A percentile compares a stretch with the other conserved stretches of the same genome.
These are phyloP conservation scores for Arenaria interpres DNA, from an alignment of 2,113 vertebrate species.

Conservation along the genomic window DNA sequence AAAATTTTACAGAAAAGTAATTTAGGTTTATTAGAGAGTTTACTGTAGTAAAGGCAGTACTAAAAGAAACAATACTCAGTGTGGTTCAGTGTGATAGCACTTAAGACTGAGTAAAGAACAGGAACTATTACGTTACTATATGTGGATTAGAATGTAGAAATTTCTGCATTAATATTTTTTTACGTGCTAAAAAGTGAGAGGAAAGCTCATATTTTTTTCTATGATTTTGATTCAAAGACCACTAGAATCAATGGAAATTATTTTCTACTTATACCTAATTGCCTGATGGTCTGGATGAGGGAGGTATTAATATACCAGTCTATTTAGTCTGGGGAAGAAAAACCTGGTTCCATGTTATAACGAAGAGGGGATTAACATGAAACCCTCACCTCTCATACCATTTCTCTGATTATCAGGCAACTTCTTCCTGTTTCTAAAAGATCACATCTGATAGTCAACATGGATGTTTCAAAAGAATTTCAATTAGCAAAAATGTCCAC, in stretches of 20 bases:
- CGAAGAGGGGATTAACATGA: not conserved
- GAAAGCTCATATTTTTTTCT: not conserved
- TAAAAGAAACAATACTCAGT: not conserved
- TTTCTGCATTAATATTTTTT: not conserved
- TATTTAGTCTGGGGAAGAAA: not conserved
- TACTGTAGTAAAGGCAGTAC: not conserved
- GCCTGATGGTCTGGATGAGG: not conserved
- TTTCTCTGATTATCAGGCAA: not conserved
- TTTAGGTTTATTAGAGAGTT: not conserved
- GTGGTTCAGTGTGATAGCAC: not conserved
- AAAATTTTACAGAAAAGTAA: not conserved
- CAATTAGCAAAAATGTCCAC: constrained; percentile 33
- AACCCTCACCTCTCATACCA: not conserved
- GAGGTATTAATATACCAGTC: not conserved
- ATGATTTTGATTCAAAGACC: not conserved
- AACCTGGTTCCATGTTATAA: not conserved
- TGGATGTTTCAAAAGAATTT: constrained; percentile 31
- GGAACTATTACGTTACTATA: not conserved
- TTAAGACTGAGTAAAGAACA: not conserved
- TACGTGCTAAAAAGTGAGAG: not conserved
- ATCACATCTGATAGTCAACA: not conserved
- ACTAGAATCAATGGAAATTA: not conserved
- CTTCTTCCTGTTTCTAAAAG: not conserved
- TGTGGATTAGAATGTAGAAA: not conserved
- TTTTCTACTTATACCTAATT: not conserved